Evolutionary conservation across 2,888 invertebrate species (phyloP).

Genomic region (Venustoraphidia nigricollis): DNA sequence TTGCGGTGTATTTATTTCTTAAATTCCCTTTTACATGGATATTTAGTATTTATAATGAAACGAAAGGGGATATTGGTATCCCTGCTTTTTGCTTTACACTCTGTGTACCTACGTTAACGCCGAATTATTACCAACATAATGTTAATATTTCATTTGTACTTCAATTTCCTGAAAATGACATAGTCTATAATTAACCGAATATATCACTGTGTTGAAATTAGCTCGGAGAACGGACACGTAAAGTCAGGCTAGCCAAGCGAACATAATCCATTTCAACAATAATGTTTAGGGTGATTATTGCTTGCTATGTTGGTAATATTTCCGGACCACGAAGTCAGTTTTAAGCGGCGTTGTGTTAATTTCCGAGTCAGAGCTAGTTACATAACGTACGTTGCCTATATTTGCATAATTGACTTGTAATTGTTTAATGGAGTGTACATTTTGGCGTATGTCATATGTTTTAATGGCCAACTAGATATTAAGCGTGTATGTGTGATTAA

Average conservation of each 20-base stretch:
- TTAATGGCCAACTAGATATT: too few relatives aligned
- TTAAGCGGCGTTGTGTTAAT: constrained; percentile 28
- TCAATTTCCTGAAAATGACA: constrained; percentile 7
- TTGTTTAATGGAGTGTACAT: constrained; percentile 29
- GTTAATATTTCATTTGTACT: constrained; percentile 2
- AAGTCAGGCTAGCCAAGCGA: too few relatives aligned
- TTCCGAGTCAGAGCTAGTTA: constrained; percentile 23
- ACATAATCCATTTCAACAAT: too few relatives aligned
- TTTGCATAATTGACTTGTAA: constrained; percentile 31
- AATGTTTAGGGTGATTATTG: too few relatives aligned
- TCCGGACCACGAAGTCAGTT: constrained; percentile 22
- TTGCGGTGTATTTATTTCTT: background rate
- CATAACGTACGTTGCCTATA: constrained; percentile 20
- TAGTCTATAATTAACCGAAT: constrained; percentile 6
- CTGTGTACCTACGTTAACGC: too few relatives aligned
- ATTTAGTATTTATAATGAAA: too few relatives aligned
- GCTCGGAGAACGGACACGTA: background rate
- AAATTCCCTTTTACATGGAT: too few relatives aligned
- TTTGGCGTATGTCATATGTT: constrained; percentile 13
- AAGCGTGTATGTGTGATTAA: too few relatives aligned
- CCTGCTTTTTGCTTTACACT: too few relatives aligned
- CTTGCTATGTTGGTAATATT: too few relatives aligned
- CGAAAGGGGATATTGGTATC: too few relatives aligned
- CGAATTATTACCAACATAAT: background rate
- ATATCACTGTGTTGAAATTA: constrained; percentile 3